A percentile compares a stretch with the other conserved stretches of the same genome.
Evolutionary conservation across 1,140 invertebrate species (phyloP).

Genomic region (Pantala flavescens): DNA sequence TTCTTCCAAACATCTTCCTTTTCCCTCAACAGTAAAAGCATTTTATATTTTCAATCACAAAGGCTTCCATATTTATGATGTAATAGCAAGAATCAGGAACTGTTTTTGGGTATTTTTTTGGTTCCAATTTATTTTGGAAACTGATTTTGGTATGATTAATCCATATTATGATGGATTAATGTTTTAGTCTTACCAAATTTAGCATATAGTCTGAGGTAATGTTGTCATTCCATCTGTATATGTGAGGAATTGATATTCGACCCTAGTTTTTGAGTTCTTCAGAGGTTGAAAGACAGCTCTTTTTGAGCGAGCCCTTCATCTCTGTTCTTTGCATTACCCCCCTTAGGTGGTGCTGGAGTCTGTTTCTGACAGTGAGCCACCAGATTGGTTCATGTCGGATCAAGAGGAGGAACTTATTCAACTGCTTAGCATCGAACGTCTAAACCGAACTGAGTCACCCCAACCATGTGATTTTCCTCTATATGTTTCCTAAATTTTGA

Average conservation of each 20-base stretch:
- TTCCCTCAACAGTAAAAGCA: too few relatives aligned
- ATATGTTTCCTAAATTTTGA: background rate
- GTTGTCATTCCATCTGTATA: too few relatives aligned
- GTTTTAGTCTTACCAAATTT: too few relatives aligned
- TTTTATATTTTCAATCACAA: too few relatives aligned
- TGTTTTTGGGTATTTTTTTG: too few relatives aligned
- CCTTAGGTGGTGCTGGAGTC: conserved; percentile 32
- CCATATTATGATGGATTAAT: too few relatives aligned
- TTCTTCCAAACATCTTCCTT: too few relatives aligned
- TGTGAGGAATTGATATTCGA: background rate
- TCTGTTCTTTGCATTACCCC: conserved; percentile 16
- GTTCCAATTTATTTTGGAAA: too few relatives aligned
- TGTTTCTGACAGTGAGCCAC: conserved; percentile 45
- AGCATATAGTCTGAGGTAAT: too few relatives aligned
- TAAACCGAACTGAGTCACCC: conserved; percentile 24
- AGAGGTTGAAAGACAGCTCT: background rate
- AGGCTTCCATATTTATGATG: too few relatives aligned
- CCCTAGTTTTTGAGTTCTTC: background rate
- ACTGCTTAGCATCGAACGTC: conserved; percentile 39
- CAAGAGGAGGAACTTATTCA: conserved; percentile 71
- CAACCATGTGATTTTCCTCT: conserved; percentile 26
- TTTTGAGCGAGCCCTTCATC: conserved; percentile 13
- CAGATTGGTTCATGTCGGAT: conserved; percentile 64
- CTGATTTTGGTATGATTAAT: too few relatives aligned
- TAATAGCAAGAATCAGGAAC: too few relatives aligned